Conservation (phyloP, 2,888 invertebrate genomes). For the Cabera pusaria region DNA sequence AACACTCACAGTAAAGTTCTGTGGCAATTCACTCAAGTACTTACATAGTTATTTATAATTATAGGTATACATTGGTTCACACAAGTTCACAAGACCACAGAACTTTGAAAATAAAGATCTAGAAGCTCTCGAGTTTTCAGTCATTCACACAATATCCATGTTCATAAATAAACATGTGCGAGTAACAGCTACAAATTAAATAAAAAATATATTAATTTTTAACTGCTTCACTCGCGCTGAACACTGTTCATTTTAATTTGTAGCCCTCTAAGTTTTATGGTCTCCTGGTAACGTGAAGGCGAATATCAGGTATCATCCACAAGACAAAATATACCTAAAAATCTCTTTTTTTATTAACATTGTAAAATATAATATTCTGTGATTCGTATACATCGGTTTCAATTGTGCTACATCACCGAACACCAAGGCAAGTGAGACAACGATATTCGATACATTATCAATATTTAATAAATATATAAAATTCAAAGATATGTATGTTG, state of each 20-base stretch:
- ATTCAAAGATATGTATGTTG: slow-evolving; percentile 78
- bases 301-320: slow-evolving; percentile 63
- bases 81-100: slow-evolving; percentile 39
- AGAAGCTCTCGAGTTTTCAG: slow-evolving; percentile 66
- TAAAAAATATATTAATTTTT: slow-evolving; percentile 36
- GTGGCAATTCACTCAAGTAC: slow-evolving; percentile 21
- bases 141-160: slow-evolving; percentile 57
- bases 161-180: slow-evolving; percentile 48
- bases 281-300: slow-evolving; percentile 74
- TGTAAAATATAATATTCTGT: slow-evolving; percentile 80
- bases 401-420: slow-evolving; percentile 80
- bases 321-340: slow-evolving; percentile 78
- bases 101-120: slow-evolving; percentile 38
- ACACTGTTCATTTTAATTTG: slow-evolving; percentile 28
- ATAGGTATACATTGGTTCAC: slow-evolving; percentile 28
- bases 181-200: slow-evolving; percentile 49
- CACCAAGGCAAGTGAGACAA: slow-evolving; percentile 79
- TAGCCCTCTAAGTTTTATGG: slow-evolving; percentile 50
- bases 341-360: slow-evolving; percentile 74
- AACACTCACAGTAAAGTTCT: slow-evolving; percentile 33
- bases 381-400: slow-evolving; percentile 82
- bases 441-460: slow-evolving; percentile 61
- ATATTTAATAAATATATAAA: slow-evolving; percentile 66
- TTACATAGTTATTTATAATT: slow-evolving; percentile 22
- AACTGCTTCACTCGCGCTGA: slow-evolving; percentile 24